A percentile compares a stretch with the other conserved stretches of the same genome.
Evolutionary conservation across 35 echinoderm and acorn worm genomes (phyloP).

Genomic region (Ophioderma brevispina): DNA sequence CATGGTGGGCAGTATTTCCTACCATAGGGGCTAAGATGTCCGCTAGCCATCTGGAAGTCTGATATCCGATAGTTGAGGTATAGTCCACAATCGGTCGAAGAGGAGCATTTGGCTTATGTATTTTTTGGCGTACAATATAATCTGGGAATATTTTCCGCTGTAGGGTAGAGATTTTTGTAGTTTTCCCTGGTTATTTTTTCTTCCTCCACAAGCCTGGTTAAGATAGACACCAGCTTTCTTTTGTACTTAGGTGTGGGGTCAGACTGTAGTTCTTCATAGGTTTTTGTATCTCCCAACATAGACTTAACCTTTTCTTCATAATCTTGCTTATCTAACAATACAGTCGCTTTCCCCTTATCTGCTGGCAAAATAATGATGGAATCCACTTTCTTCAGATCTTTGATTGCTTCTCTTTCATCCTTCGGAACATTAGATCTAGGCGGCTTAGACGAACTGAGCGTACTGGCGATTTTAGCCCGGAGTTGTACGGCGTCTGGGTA

Average conservation of each 20-base stretch:
- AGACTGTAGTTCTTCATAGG: neutral
- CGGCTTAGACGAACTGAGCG: neutral
- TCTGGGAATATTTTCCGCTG: neutral
- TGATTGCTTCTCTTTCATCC: neutral
- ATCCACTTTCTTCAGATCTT: neutral
- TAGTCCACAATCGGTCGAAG: neutral
- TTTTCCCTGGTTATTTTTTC: neutral
- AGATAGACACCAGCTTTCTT: neutral
- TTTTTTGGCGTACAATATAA: neutral
- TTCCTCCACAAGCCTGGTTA: neutral
- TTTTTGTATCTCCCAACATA: neutral
- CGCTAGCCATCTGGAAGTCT: neutral
- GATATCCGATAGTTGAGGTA: neutral
- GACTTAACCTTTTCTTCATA: neutral
- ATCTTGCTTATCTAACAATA: neutral
- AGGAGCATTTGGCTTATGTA: neutral
- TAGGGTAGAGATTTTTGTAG: neutral
- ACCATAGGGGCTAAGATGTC: neutral
- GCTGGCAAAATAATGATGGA: neutral
- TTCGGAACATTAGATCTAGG: neutral
- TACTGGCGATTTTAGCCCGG: too few species aligned
- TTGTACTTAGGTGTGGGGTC: neutral
- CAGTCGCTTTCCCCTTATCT: neutral
- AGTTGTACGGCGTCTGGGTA: neutral
- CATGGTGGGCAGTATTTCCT: too few species aligned